Base-by-base conservation (phyloP, 2,888 invertebrate species). In the Bombylius major region DNA sequence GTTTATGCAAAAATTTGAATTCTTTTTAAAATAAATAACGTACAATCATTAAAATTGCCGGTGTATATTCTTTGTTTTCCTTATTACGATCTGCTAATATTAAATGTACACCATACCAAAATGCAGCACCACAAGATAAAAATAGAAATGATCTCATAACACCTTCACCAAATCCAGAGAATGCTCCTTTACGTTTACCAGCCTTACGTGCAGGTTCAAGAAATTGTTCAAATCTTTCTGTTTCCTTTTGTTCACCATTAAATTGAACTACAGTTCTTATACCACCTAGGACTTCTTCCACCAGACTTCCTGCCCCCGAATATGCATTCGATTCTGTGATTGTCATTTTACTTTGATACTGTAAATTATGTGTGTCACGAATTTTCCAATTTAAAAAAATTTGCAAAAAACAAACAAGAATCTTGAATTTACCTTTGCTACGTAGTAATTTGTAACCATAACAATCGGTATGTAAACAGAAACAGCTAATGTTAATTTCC, bases 401-500 rank as follows among this genome's bases (percentile, higher is more conserved):
- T 32, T 23, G 23, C 23, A 5, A 36, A 42, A 44, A 50, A n/a
- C 14, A 4, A 5, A 42, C 6, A 31, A 51, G 4, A 42, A 34
- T 3, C 23, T 23, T 23, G 23, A 23, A 52, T 75, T 70, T 66
- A 82, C 88, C 81, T 83, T 86, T 12, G 87, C 83, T 48, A 92
- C 86, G 34, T 87, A 71, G 31, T 83, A 84, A 31, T 89, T 88
- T 12, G 87, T 79, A 5, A 82, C 76, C 9, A 87, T 86, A 33
- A 91, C 80, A 50, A 91, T 70, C 0, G 93, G 93, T 33, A 88
- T 82, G 54, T 87, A 83, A 6, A 86, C 80, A 60, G 92, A 75
- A 53, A 91, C 85, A 49, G 91, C 86, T 39, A 90, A 72, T 0
- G 93, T 90, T 51, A 94, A 76, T 68, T 90, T 83, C 92, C 92